These are phyloP conservation scores for Hydrolagus affinis DNA, from an alignment of 2,113 vertebrate species.

Conservation along the genomic window DNA sequence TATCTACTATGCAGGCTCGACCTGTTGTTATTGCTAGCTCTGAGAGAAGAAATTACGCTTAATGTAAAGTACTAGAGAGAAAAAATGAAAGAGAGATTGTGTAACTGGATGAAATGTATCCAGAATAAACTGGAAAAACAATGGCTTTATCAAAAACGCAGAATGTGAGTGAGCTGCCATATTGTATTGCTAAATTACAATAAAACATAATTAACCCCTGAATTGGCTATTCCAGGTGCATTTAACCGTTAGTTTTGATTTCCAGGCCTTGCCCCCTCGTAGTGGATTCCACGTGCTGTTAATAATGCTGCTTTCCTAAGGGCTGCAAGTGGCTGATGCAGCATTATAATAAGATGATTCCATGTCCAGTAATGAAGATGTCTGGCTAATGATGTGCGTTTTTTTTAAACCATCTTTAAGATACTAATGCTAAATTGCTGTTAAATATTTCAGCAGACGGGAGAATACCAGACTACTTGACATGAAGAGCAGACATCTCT, in stretches of 20 bases:
- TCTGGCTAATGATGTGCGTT: not conserved
- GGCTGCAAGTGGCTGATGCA: not conserved
- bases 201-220: too few relatives aligned
- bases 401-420: not conserved
- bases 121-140: too few relatives aligned
- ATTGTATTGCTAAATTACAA: too few relatives aligned
- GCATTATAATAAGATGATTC: not conserved
- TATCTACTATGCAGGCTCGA: not conserved
- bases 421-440: not conserved
- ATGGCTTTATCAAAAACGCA: too few relatives aligned
- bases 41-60: not conserved
- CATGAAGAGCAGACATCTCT: constrained; percentile 47
- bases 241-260: too few relatives aligned
- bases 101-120: not conserved
- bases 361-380: not conserved
- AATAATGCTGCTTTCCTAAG: too few relatives aligned
- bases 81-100: not conserved
- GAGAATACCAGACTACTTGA: constrained; percentile 62
- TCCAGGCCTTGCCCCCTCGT: too few relatives aligned
- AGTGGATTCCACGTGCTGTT: too few relatives aligned
- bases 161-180: too few relatives aligned
- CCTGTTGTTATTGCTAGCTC: not conserved
- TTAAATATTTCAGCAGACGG: constrained; percentile 57
- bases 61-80: not conserved
- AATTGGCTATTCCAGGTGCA: too few relatives aligned